Evolutionary conservation across 2,888 invertebrate genomes (phyloP), one percentile per base, ranked within the genome.

Genomic region (Tromatobia lineatoria): DNA sequence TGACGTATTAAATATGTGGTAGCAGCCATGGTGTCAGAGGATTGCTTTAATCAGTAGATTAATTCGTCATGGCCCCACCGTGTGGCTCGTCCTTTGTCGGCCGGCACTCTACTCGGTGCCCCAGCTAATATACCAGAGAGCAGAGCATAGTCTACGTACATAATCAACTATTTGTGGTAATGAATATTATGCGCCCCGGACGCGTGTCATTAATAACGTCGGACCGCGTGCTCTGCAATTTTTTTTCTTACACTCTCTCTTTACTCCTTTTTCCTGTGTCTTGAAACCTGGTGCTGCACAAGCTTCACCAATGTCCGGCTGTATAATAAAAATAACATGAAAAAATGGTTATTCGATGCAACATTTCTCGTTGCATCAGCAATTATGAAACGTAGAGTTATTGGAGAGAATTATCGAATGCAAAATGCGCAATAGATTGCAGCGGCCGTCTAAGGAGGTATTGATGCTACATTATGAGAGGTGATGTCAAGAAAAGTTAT

Each of bases 1-100:
- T 91, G 91, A 92, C 91, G 91, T 91, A 91, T 92, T 93, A 92
- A 92, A 92, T 91, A 90, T 89, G 92, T 92, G 90, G 93, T 93
- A 92, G 93, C 92, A 90, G 87, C 81, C 88, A 90, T 90, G 89
- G 90, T 92, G 91, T 92, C 92, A 91, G 91, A 89, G 90, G 90
- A 93, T 93, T 92, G 92, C 92, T 92, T 93, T 92, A 93, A 93
- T 93, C 93, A 93, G 92, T 91, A 92, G 91, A 93, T 93, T 93
- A 93, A 93, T 93, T 93, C 93, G 93, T 93, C 92, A 93, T 91
- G 92, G 91, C 91, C 89, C 89, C 91, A 89, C 90, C 88, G 90
- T 88, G 91, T 89, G 90, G 90, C 89, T 91, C 90, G 90, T 91
- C 91, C 93, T 93, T 93, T 93, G 93, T 93, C 93, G 93, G 93